A percentile compares a stretch with the other conserved stretches of the same genome.
Evolutionary conservation across 2,113 vertebrate species (phyloP).

Genomic region (Gobius niger): DNA sequence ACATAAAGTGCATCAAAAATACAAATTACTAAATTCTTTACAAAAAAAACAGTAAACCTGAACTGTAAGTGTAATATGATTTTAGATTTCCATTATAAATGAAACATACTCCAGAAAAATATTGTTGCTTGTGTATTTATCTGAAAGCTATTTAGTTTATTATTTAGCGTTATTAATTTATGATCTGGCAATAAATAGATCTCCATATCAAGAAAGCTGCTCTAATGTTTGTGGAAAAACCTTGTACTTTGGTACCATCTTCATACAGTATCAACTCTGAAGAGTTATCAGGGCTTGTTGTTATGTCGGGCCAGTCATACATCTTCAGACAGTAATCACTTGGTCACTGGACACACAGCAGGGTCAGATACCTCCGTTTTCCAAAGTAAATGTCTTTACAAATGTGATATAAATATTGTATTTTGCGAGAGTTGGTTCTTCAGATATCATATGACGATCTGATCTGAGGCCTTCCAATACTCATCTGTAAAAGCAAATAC

Average conservation of each 20-base stretch:
- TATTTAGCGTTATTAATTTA: too few species aligned
- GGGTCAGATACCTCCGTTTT: not conserved
- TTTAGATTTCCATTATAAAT: too few species aligned
- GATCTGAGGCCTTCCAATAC: slow-evolving; percentile 15
- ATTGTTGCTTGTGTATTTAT: too few species aligned
- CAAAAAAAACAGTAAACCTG: too few species aligned
- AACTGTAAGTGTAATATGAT: too few species aligned
- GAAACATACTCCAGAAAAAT: too few species aligned
- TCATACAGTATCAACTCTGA: not conserved
- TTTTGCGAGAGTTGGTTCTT: not conserved
- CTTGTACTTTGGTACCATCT: not conserved
- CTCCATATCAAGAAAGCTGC: too few species aligned
- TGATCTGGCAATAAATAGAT: too few species aligned
- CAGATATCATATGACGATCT: slow-evolving; percentile 14
- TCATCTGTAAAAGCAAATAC: slow-evolving; percentile 12
- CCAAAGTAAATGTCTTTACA: not conserved
- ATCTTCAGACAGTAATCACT: not conserved
- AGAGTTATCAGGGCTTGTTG: not conserved
- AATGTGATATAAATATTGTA: not conserved
- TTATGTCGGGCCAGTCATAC: not conserved
- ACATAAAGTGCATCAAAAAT: not conserved
- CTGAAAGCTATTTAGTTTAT: too few species aligned
- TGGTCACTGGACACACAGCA: not conserved
- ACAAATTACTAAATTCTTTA: not conserved
- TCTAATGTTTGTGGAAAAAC: not conserved